These are phyloP conservation scores for Steatocranus sp. DNA, from an alignment of 2,797 vertebrate species.

Conservation along the genomic window DNA sequence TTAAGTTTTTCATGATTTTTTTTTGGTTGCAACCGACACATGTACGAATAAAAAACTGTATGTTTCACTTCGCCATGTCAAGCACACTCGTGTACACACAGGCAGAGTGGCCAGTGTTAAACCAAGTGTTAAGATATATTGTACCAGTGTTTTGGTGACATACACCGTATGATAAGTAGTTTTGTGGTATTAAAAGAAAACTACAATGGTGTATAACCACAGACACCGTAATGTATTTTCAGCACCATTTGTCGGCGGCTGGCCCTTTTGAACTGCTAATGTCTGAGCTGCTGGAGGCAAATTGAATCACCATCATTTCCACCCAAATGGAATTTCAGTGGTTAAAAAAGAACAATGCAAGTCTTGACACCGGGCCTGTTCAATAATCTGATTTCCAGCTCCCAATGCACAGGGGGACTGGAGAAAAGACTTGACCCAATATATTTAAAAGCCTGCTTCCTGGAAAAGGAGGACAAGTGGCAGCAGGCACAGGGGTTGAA, in stretches of 20 bases:
- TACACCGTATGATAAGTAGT: slow-evolving; percentile 56
- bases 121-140: slow-evolving; percentile 45
- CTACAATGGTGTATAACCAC: slow-evolving; percentile 54
- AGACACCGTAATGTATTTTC: slow-evolving; percentile 68
- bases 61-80: not conserved
- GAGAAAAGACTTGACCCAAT: slow-evolving; percentile 79
- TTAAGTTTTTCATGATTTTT: not conserved
- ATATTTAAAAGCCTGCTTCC: slow-evolving; percentile 83
- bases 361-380: slow-evolving; percentile 74
- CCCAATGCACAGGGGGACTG: slow-evolving; percentile 73
- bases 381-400: slow-evolving; percentile 81
- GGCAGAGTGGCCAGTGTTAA: slow-evolving; percentile 4
- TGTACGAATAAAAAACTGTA: not conserved
- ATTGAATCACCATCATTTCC: slow-evolving; percentile 81
- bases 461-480: slow-evolving; percentile 77
- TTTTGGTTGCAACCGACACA: not conserved
- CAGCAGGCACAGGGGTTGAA: slow-evolving; percentile 76
- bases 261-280: slow-evolving; percentile 74
- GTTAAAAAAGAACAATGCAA: slow-evolving; percentile 79
- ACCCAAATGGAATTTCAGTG: slow-evolving; percentile 78
- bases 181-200: slow-evolving; percentile 64
- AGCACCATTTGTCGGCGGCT: slow-evolving; percentile 65
- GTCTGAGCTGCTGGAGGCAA: slow-evolving; percentile 72
- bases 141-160: slow-evolving; percentile 40
- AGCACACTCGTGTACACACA: not conserved